phyloP scores from a whole-genome alignment of 2,113 vertebrate genomes.

The Willisornis vidua region DNA sequence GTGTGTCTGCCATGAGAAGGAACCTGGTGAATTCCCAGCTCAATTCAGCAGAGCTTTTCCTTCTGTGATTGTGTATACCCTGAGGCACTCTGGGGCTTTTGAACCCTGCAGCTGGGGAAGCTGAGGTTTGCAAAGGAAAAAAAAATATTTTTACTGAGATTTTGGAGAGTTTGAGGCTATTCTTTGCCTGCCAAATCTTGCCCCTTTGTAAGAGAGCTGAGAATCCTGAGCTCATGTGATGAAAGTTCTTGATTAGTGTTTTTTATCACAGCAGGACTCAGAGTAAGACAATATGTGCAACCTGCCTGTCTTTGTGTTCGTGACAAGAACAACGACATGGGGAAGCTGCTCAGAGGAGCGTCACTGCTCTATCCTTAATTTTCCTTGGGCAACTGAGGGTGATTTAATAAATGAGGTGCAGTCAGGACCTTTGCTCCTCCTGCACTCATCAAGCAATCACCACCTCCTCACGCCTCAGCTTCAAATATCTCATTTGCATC shows the following conservation, averaged over 20 bases:
- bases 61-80: not conserved
- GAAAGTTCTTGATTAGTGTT: not conserved
- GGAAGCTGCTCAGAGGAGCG: not conserved
- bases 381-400: not conserved
- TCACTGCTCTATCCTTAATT: not conserved
- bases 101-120: not conserved
- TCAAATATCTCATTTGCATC: conserved; percentile 4
- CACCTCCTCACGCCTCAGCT: fast-evolving
- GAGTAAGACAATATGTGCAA: not conserved
- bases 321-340: not conserved
- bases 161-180: not conserved
- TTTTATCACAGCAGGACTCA: not conserved
- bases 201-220: not conserved
- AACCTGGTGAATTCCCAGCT: not conserved
- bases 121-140: not conserved
- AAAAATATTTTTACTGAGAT: not conserved
- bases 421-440: not conserved
- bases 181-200: not conserved
- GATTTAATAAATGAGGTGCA: not conserved
- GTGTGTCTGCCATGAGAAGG: not conserved
- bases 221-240: not conserved
- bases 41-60: not conserved
- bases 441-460: not conserved
- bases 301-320: not conserved
- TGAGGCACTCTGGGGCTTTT: not conserved